Percentiles rank a stretch among this genome's conserved stretches.
Conservation (phyloP, 2,888 invertebrate species). For the Boloria selene region DNA sequence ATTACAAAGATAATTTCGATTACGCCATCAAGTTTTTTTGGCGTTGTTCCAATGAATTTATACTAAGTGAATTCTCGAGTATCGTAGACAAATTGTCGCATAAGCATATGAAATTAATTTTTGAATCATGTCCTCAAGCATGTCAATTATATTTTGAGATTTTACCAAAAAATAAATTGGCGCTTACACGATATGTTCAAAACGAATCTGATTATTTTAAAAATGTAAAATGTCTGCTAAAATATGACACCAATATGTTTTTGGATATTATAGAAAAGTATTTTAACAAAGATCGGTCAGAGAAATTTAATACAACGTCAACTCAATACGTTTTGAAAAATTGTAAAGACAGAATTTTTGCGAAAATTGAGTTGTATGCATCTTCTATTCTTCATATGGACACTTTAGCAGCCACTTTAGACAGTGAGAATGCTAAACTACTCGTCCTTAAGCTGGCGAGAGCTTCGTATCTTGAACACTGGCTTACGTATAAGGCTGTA, state of each 20-base stretch:
- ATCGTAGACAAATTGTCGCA: conserved; percentile 52
- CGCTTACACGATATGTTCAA: conserved; percentile 45
- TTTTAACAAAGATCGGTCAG: conserved; percentile 42
- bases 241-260: conserved; percentile 50
- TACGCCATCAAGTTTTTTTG: conserved; percentile 54
- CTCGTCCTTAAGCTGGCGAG: conserved; percentile 51
- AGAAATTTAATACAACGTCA: conserved; percentile 43
- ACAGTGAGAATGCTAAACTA: conserved; percentile 52
- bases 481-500: conserved; percentile 55
- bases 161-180: conserved; percentile 44
- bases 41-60: conserved; percentile 52
- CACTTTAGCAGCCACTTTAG: conserved; percentile 51
- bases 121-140: conserved; percentile 52
- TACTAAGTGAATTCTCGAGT: conserved; percentile 47
- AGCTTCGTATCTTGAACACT: conserved; percentile 52
- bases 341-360: conserved; percentile 51
- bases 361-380: conserved; percentile 57
- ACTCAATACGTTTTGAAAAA: conserved; percentile 54
- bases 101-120: conserved; percentile 53
- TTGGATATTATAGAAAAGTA: conserved; percentile 57
- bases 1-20: conserved; percentile 51
- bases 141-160: conserved; percentile 55
- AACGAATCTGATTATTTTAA: conserved; percentile 47
- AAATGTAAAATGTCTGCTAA: conserved; percentile 52
- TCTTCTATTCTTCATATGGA: conserved; percentile 51